Evolutionary conservation across 2,797 vertebrate species (phyloP), one percentile per base, ranked within the genome.

Genomic region (Macroramphosus scolopax): DNA sequence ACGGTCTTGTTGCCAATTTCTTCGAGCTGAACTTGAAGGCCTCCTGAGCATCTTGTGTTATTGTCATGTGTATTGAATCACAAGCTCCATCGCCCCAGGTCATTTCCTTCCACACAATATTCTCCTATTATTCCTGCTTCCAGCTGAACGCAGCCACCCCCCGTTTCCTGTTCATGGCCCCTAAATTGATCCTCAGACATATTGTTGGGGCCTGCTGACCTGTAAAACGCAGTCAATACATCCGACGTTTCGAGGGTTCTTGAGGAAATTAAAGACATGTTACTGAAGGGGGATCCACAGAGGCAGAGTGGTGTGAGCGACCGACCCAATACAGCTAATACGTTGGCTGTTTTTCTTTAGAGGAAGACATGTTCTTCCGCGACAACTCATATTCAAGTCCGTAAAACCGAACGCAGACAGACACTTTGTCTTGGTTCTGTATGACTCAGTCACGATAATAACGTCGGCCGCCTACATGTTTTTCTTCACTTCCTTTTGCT

Each of bases 181-280:
- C 87, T 75, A 87, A 85, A 89, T 88, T 79, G 82, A 80, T 84
- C 77, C 77, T 84, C 73, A 76, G 72, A 81, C 77, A 42, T 80
- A 90, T 90, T 90, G 84, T 91, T 81, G 85, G 69, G 68, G 77
- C 55, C 75, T 83, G 64, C 66, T 91, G 89, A 91, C 83, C 91
- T 77, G 25, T 90, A 85, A 91, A 89, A 63, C 68, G 53, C 38
- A 75, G 86, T 81, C 75, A 89, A 84, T 83, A 69, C 76, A 84
- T 80, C 74, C 54, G 32, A 49, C 50, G 87, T 75, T 85, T 60
- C 67, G 45, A 64, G 39, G 28, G 6, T 8, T 56, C 47, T 62
- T 33, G 13, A 51, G 49, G 52, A 68, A 54, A 66, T 61, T 33
- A 49, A 68, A 72, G 49, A 29, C 17, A 43, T 45, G 20, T 20